Evolutionary conservation across 2,888 invertebrate species (phyloP), one percentile per base, ranked within the genome.

Genomic region (Ypsolopha sequella): DNA sequence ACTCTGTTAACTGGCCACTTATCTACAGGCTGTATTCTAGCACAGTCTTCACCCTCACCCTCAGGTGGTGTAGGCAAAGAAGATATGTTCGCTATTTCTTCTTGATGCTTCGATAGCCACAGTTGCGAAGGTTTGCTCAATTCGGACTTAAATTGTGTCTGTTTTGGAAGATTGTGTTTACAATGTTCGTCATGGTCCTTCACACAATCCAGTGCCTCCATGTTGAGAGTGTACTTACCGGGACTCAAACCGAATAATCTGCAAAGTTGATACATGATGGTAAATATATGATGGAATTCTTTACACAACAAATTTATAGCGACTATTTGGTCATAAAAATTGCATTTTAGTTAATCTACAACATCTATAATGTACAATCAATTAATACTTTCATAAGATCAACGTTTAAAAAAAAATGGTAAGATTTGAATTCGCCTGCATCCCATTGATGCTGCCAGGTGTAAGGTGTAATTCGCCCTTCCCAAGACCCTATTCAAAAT

Each of bases 181-280:
- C 85, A 86, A 58, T 66, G 65, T 1, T 84, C 84, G 52, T 80
- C 73, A 55, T 70, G 70, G 55, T 81, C 76, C 61, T 80, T 82
- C 2, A 76, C 70, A 56, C 85, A 86, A 52, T 66, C 71, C 34
- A 86, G 63, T 0, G 80, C 81, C 34, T 79, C 76, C 50, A 80
- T 68, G 53, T 82, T 75, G 1, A 86, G 58, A 53, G 74, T 72
- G 59, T 86, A 84, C 56, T 78, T 74, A 11, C 85, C 85, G 34
- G 85, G 74, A 50, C 63, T 72, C 63, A 85, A 68, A 8, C 76
- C 84, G 55, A 86, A 71, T 61, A 84, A 66, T 52, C 85, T 86
- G 66, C 7, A 49, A 74, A 35, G 24, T 24, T 24, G 24, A 24
- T 4, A 24, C 24, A 4, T 24, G 24, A 24, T 2, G 24, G 24